Base-by-base conservation (phyloP, 2,797 vertebrate species). In the Melanotaenia trifasciata region DNA sequence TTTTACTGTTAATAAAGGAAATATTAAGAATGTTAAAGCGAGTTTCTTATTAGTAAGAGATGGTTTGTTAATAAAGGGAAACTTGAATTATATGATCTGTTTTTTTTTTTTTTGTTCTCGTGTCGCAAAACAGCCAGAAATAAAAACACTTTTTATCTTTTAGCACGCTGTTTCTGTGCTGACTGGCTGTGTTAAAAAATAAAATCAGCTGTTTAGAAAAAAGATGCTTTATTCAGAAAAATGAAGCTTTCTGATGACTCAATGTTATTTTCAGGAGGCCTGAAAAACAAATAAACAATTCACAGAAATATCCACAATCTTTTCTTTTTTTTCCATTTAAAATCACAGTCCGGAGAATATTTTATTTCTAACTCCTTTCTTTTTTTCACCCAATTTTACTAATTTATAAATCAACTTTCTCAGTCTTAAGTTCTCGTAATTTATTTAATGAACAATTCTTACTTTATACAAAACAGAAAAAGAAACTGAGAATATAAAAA, bases 251-350 rank as follows among this genome's bases (percentile, higher is more conserved):
- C 58, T 38, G 45, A 36, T 32, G 16, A 1, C 20, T 32, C 4
- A 51, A 3, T 47, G 20, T 3, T 61, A n/a, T 73, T 72, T 63
- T 35, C 3, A 0, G 35, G 20, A 68, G 70, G 78, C 72, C 73
- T 70, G 16, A 0, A 56, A 61, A 24, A 54, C 24, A 56, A 54
- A 28, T 13, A 28, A 13, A 54, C 5, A 26, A 14, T 26, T 13
- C 53, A 12, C 53, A 16, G 4, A 14, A 26, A 26, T 56, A 2
- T 28, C 5, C 0, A 28, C 20, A 28, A 28, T 14, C 0, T 28
- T 14, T 24, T 14, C 1, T 28, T 14, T 24, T 2, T 11, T 4
- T 7, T 7, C 32, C 11, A 12, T 24, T 11, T 24, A 22, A n/a
- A 51, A 51, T 11, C 47, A 22, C n/a, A n/a, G 11, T 14, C 24